These are phyloP conservation scores for Apostichopus parvimensis DNA, from an alignment of 35 echinoderm and acorn worm species.

Conservation along the genomic window DNA sequence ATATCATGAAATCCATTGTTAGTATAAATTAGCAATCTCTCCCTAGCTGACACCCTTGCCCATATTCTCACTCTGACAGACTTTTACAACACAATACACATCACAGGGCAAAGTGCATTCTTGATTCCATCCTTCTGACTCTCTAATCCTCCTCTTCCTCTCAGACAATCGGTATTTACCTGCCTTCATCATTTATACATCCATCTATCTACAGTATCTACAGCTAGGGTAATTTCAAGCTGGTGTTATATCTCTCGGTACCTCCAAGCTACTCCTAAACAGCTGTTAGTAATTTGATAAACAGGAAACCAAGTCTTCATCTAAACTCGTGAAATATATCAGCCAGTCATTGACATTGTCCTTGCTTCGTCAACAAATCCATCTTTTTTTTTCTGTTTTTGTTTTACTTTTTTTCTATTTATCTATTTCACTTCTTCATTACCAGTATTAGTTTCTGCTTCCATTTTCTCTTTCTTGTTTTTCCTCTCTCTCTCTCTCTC, in stretches of 20 bases:
- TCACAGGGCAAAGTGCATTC: too few species aligned
- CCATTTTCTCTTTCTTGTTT: too few species aligned
- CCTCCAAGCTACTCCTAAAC: background rate
- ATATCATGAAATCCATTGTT: too few species aligned
- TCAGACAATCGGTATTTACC: background rate
- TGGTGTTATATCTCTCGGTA: background rate
- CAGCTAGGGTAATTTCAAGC: background rate
- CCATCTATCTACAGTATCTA: background rate
- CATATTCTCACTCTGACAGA: too few species aligned
- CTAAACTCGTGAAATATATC: background rate
- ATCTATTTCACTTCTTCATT: too few species aligned
- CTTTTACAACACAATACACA: too few species aligned
- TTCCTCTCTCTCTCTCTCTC: too few species aligned
- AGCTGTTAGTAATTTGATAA: conserved; percentile 18
- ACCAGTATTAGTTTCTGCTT: too few species aligned
- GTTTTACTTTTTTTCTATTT: background rate
- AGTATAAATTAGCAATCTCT: too few species aligned
- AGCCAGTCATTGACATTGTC: background rate
- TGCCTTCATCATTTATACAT: background rate
- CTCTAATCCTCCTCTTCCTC: background rate
- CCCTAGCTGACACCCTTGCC: too few species aligned
- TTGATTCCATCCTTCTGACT: background rate
- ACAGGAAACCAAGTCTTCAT: background rate
- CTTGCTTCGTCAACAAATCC: background rate
- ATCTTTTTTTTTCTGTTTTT: background rate